Percentiles rank a stretch among this genome's conserved stretches.
Conservation (phyloP, 2,113 vertebrate species). For the Isurus oxyrinchus region DNA sequence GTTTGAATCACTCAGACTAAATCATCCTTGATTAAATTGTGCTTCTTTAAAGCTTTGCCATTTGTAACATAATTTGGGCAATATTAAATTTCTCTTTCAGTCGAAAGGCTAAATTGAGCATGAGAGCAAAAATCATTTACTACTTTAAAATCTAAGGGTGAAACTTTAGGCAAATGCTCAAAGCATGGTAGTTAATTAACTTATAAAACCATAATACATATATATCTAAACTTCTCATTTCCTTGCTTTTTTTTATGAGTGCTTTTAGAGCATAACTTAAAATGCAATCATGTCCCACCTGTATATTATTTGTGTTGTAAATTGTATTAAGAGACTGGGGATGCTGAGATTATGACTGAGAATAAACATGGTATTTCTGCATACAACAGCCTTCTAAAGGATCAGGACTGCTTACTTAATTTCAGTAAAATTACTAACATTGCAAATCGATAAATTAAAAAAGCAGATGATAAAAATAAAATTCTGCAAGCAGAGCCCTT, state of each 20-base stretch:
- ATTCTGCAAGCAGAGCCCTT: background rate
- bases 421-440: background rate
- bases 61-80: background rate
- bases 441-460: background rate
- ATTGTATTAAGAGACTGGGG: background rate
- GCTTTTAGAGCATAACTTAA: background rate
- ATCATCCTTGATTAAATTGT: background rate
- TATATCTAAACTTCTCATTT: background rate
- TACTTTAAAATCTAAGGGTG: background rate
- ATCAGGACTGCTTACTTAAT: background rate
- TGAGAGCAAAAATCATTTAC: background rate
- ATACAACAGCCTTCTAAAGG: background rate
- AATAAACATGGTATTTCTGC: background rate
- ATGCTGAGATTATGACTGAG: background rate
- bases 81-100: background rate
- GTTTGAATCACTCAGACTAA: background rate
- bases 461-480: background rate
- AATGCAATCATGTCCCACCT: background rate
- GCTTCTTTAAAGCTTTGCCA: background rate
- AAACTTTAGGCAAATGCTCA: background rate
- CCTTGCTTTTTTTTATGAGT: background rate
- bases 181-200: background rate
- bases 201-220: background rate
- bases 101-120: background rate
- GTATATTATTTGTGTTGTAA: background rate